A percentile compares a stretch with the other conserved stretches of the same genome.
These are phyloP conservation scores for Cheilosia vulpina DNA, from an alignment of 2,888 invertebrate species.

Conservation along the genomic window DNA sequence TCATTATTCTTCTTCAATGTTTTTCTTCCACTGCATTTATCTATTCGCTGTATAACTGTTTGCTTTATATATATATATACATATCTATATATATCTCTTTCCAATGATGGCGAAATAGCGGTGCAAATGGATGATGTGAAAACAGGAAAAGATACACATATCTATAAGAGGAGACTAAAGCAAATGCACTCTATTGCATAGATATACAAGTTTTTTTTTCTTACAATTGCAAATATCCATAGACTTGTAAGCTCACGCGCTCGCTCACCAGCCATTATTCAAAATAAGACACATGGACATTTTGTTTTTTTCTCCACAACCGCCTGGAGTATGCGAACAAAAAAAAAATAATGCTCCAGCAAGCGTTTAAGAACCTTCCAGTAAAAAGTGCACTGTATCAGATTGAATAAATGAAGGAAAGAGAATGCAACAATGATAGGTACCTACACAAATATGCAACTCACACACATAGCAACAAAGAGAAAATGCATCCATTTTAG, in stretches of 20 bases:
- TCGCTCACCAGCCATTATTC: slow-evolving; percentile 27
- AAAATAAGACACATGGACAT: slow-evolving; percentile 34
- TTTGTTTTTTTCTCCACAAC: slow-evolving; percentile 3
- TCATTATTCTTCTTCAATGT: slow-evolving; percentile 45
- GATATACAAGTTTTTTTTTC: background rate
- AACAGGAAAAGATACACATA: slow-evolving; percentile 11
- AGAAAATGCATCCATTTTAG: slow-evolving; percentile 9
- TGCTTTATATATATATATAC: slow-evolving; percentile 16
- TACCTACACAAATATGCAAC: slow-evolving; percentile 9
- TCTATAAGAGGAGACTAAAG: slow-evolving; percentile 4
- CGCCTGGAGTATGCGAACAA: background rate
- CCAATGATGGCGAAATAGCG: slow-evolving; percentile 48
- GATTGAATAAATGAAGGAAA: slow-evolving; percentile 22
- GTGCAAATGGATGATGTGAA: slow-evolving; percentile 33
- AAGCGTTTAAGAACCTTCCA: slow-evolving; percentile 38
- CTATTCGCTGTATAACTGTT: slow-evolving; percentile 38
- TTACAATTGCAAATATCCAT: slow-evolving; percentile 14
- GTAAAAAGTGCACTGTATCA: slow-evolving; percentile 38
- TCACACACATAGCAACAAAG: background rate
- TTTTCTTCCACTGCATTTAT: slow-evolving; percentile 51
- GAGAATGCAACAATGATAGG: background rate
- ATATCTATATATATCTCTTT: slow-evolving; percentile 18
- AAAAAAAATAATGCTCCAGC: background rate
- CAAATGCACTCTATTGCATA: background rate
- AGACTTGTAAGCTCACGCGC: slow-evolving; percentile 9